Evolutionary conservation across 2,113 vertebrate genomes (phyloP), one percentile per base, ranked within the genome.

Genomic region (Cochlearius cochlearius): DNA sequence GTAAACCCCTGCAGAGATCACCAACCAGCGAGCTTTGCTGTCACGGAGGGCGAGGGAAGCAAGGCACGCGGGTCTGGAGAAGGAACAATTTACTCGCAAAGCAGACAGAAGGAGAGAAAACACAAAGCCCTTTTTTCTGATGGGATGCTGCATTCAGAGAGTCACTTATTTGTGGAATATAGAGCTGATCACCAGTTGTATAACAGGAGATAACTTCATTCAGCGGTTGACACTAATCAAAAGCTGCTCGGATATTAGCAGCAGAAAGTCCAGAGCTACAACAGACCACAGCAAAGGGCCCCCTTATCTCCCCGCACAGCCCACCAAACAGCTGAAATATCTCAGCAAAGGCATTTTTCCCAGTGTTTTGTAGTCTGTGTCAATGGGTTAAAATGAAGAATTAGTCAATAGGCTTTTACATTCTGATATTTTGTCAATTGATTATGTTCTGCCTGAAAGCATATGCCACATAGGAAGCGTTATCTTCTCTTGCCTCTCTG

Each of bases 51-150:
- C 1, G n/a, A 93, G 68, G 77, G 79, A 58, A 95, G 52, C 64
- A 53, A 91, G n/a, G 55, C 68, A 83, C 90, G 34, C 0, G 4
- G 47, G 83, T n/a, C 81, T 72, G 68, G 2, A 47, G 88, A 75
- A 80, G 81, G 88, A 96, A 96, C 56, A 86, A 78, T 85, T 89
- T 94, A 88, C 86, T 90, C 74, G 55, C 75, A 91, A 82, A 92
- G 38, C 71, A 90, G 53, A 89, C 63, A 82, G 72, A 47, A 88
- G 58, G 58, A 93, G 36, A 83, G 34, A 64, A 92, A 90, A 94
- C 95, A 39, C 32, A 92, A 95, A 91, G 63, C 53, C 45, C 30
- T 63, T 87, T 66, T 63, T 87, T 66, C 66, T 52, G 47, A 66
- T 9, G 8, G 36, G 26, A 78, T 39, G 38, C 64, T 80, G 53